phyloP scores from a whole-genome alignment of 2,797 vertebrate genomes.

The Rhadinocentrus ornatus region DNA sequence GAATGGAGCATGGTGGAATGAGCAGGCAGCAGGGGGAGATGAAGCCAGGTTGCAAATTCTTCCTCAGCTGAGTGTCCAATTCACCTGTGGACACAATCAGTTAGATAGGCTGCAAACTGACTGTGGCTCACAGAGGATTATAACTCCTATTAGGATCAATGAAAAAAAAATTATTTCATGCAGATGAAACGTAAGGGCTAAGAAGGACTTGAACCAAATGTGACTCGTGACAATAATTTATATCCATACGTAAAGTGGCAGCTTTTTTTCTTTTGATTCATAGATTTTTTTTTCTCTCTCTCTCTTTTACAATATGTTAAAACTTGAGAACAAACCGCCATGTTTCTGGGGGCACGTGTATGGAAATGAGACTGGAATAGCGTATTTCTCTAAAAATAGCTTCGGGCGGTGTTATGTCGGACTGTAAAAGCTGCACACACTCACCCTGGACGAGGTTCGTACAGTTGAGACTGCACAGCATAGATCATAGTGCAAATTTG shows the following conservation, averaged over 20 bases:
- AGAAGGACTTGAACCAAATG: background rate
- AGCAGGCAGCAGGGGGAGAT: slow-evolving; percentile 17
- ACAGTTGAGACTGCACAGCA: background rate
- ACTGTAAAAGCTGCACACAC: slow-evolving; percentile 3
- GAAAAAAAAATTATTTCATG: background rate
- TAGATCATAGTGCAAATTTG: background rate
- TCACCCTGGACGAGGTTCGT: background rate
- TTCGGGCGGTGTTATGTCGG: background rate
- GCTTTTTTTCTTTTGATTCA: background rate
- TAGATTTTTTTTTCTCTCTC: background rate
- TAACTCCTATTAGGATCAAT: too few species aligned
- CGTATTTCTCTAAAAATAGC: background rate
- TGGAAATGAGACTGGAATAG: slow-evolving; percentile 7
- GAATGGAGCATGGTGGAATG: slow-evolving; percentile 40
- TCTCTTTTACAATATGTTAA: background rate
- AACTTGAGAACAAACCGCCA: background rate
- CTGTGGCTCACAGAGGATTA: slow-evolving; percentile 13
- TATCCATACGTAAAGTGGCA: background rate
- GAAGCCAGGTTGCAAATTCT: slow-evolving; percentile 36
- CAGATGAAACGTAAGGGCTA: background rate
- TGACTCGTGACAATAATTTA: background rate
- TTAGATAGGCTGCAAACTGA: slow-evolving; percentile 46
- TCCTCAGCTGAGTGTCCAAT: slow-evolving; percentile 63
- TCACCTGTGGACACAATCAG: slow-evolving; percentile 71
- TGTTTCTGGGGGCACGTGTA: slow-evolving; percentile 4